Percentiles rank a stretch among this genome's conserved stretches.
Evolutionary conservation across 2,888 invertebrate species (phyloP).

Genomic region (Chloroclystis v-ata): DNA sequence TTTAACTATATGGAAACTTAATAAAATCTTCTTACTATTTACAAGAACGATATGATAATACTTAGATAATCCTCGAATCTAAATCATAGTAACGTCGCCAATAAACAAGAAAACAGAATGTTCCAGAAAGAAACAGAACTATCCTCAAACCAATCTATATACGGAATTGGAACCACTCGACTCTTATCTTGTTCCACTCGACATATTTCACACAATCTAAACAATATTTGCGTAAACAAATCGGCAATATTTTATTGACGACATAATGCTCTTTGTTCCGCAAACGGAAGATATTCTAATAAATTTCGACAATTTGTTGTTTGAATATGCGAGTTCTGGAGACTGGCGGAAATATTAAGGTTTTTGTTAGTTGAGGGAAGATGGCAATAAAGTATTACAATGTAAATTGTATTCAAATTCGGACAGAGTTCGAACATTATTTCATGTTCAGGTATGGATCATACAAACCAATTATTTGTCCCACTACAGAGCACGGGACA

Average conservation of each 20-base stretch:
- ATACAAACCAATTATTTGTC: too few species aligned
- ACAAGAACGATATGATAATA: too few species aligned
- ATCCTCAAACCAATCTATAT: slow-evolving; percentile 4
- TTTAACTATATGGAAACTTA: too few species aligned
- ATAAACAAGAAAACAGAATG: not conserved
- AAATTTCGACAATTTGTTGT: slow-evolving; percentile 30
- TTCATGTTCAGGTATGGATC: too few species aligned
- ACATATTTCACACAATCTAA: slow-evolving; percentile 32
- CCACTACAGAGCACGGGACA: too few species aligned
- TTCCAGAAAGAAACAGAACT: not conserved
- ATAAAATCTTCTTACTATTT: too few species aligned
- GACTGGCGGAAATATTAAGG: slow-evolving; percentile 15
- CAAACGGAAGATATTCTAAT: slow-evolving; percentile 28
- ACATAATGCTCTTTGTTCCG: slow-evolving; percentile 24
- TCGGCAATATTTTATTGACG: slow-evolving; percentile 33
- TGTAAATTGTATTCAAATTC: not conserved
- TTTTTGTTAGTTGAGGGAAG: slow-evolving; percentile 13
- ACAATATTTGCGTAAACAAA: slow-evolving; percentile 34
- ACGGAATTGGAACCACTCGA: slow-evolving; percentile 5
- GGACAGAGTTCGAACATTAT: too few species aligned
- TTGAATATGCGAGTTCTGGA: slow-evolving; percentile 30
- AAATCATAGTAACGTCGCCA: too few species aligned
- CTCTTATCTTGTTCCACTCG: slow-evolving; percentile 22
- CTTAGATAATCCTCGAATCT: too few species aligned
- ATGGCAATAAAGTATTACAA: not conserved